These are phyloP conservation scores for Reticulitermes speratus DNA, from an alignment of 1,140 invertebrate species.

Conservation along the genomic window DNA sequence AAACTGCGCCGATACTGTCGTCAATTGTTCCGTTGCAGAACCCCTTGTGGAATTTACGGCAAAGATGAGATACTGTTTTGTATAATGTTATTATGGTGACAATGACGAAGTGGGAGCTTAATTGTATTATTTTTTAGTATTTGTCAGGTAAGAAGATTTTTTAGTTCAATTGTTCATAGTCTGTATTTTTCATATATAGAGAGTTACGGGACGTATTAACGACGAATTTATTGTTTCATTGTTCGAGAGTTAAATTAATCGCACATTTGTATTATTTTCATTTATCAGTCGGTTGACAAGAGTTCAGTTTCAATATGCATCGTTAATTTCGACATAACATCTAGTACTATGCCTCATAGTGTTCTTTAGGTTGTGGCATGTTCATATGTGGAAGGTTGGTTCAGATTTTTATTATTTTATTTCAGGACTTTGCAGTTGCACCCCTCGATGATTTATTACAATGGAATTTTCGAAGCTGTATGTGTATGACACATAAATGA, in stretches of 20 bases:
- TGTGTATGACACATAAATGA: conserved; percentile 21
- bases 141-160: background rate
- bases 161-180: background rate
- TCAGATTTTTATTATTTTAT: background rate
- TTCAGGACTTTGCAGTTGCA: background rate
- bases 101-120: background rate
- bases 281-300: background rate
- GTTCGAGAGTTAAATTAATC: background rate
- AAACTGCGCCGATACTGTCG: background rate
- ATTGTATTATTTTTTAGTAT: background rate
- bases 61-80: background rate
- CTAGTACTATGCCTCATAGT: background rate
- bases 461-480: conserved; percentile 11
- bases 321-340: background rate
- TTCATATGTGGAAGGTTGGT: background rate
- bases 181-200: background rate
- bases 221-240: background rate
- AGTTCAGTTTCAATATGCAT: no score
- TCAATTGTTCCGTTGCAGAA: background rate
- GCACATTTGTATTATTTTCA: background rate
- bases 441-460: background rate
- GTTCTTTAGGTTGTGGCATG: background rate
- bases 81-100: background rate
- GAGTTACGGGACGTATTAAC: background rate
- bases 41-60: background rate